phyloP scores from a whole-genome alignment of 2,113 vertebrate genomes.

The Lophochroa leadbeateri region DNA sequence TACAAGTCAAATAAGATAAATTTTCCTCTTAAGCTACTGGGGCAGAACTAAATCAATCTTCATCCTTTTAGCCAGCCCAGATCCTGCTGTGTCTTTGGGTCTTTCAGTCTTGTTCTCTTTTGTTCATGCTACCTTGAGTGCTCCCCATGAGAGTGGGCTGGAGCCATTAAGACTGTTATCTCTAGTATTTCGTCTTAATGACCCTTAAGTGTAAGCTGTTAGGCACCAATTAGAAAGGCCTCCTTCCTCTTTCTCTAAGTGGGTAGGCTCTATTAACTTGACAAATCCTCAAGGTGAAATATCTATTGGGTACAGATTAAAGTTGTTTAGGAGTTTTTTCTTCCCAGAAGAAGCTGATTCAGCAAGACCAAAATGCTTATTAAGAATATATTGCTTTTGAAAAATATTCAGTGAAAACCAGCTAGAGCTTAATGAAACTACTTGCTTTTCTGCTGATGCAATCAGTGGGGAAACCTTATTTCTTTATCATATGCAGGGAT shows the following conservation, averaged over 20 bases:
- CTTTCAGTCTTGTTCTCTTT: slow-evolving; percentile 23
- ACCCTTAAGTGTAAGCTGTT: slow-evolving; percentile 57
- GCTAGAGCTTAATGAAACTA: slow-evolving; percentile 33
- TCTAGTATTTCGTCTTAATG: slow-evolving; percentile 49
- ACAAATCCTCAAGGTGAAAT: slow-evolving; percentile 59
- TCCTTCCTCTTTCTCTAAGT: slow-evolving; percentile 55
- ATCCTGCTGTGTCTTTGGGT: slow-evolving; percentile 26
- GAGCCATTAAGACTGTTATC: slow-evolving; percentile 63
- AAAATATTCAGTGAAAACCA: slow-evolving; percentile 37
- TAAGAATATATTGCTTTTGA: slow-evolving; percentile 32
- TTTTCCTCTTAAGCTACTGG: neutral
- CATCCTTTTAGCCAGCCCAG: neutral
- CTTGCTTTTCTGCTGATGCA: slow-evolving; percentile 35
- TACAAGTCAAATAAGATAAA: neutral
- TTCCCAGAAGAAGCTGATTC: slow-evolving; percentile 46
- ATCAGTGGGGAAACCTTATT: neutral
- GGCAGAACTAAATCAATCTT: slow-evolving; percentile 41
- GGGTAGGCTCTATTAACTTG: slow-evolving; percentile 57
- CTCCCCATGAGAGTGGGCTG: slow-evolving; percentile 39
- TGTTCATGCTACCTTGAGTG: slow-evolving; percentile 39
- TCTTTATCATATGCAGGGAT: neutral
- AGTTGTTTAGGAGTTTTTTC: slow-evolving; percentile 38
- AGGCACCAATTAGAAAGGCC: slow-evolving; percentile 61
- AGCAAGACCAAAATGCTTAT: slow-evolving; percentile 45
- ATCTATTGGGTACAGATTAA: slow-evolving; percentile 56